Evolutionary conservation across 2,797 vertebrate species (phyloP).

Genomic region (Anguilla marmorata): DNA sequence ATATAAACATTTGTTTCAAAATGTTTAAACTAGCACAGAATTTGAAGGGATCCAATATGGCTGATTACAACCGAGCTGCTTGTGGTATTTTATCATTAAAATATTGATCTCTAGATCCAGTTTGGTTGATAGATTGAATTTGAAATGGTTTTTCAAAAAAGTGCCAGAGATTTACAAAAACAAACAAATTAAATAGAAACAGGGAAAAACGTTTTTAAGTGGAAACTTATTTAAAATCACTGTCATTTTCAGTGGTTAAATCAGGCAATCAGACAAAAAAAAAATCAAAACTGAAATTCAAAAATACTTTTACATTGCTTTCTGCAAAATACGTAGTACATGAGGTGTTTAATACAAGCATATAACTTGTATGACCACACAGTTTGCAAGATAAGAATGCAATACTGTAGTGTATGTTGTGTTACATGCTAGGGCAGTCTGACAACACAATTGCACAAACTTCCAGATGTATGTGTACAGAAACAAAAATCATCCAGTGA

Average conservation of each 20-base stretch:
- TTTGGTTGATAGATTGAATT: background rate
- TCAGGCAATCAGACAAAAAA: background rate
- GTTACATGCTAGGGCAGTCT: background rate
- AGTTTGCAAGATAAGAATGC: background rate
- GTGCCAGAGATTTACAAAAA: too few relatives aligned
- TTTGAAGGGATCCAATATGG: background rate
- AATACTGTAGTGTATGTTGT: background rate
- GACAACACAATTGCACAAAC: background rate
- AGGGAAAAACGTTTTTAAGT: background rate
- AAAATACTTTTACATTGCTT: background rate
- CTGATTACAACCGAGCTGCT: background rate
- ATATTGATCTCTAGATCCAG: background rate
- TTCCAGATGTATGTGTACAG: background rate
- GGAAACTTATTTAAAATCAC: slow-evolving; percentile 2
- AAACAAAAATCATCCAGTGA: background rate
- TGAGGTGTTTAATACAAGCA: background rate
- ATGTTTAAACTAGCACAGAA: background rate
- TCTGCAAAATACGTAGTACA: background rate
- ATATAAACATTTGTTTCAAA: background rate
- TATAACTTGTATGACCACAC: background rate
- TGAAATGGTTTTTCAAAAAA: background rate
- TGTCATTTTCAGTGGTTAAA: background rate
- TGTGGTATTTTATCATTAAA: background rate
- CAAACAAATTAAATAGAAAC: too few relatives aligned
- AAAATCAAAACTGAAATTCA: background rate